Conservation (phyloP, 2,797 vertebrate genomes). For the Chromis chromis region DNA sequence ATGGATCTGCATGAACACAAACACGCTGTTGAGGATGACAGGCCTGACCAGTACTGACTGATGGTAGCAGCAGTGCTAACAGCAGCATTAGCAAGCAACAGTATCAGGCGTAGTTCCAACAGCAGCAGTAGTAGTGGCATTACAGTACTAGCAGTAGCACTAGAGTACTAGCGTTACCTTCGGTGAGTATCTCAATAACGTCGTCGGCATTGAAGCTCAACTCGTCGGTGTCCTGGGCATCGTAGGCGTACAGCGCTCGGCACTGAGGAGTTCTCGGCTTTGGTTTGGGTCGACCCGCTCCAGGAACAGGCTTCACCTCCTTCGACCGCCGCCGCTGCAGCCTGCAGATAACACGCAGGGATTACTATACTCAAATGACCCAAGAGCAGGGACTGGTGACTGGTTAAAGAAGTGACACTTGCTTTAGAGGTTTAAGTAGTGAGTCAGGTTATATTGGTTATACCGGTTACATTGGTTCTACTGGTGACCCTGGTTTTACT, state of each 20-base stretch:
- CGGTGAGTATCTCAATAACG: slow-evolving; percentile 84
- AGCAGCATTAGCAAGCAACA: no score
- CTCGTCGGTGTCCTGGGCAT: slow-evolving; percentile 90
- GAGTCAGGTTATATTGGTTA: no score
- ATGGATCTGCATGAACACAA: slow-evolving; percentile 78
- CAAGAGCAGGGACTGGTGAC: neutral
- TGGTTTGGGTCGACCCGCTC: slow-evolving; percentile 82
- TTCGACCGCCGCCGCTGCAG: slow-evolving; percentile 85
- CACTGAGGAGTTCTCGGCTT: slow-evolving; percentile 84
- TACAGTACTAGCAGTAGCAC: neutral
- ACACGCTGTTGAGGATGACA: neutral
- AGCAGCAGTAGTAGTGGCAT: no score
- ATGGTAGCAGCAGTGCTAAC: no score
- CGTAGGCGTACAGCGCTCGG: slow-evolving; percentile 87
- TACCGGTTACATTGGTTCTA: no score
- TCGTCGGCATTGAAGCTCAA: slow-evolving; percentile 88
- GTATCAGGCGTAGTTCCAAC: no score
- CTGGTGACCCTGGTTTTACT: no score
- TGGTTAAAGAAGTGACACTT: neutral
- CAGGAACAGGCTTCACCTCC: slow-evolving; percentile 85
- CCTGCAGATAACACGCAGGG: slow-evolving; percentile 61
- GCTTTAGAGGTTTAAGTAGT: neutral
- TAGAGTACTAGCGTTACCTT: slow-evolving; percentile 75
- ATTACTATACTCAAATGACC: neutral
- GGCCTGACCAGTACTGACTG: no score